Evolutionary conservation across 2,113 vertebrate genomes (phyloP).

Genomic region (Ctenodactylus gundi): DNA sequence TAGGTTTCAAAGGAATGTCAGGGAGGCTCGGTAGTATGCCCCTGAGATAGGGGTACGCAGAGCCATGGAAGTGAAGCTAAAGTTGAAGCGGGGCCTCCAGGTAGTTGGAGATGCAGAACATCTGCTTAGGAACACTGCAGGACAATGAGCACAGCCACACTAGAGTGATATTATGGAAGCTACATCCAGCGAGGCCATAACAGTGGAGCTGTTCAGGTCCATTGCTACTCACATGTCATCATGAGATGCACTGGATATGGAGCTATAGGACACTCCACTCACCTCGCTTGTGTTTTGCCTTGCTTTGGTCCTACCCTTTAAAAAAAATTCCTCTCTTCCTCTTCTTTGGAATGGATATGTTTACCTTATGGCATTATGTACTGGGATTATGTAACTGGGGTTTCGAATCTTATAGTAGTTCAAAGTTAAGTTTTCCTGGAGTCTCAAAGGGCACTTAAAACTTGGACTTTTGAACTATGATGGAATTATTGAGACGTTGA

Average conservation of each 20-base stretch:
- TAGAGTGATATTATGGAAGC: not conserved
- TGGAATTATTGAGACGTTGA: not conserved
- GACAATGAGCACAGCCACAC: not conserved
- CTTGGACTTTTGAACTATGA: not conserved
- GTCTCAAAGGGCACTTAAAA: not conserved
- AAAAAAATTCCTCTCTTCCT: not conserved
- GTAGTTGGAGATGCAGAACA: not conserved
- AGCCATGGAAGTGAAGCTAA: not conserved
- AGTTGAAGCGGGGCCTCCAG: not conserved
- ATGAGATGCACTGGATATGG: not conserved
- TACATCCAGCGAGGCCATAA: not conserved
- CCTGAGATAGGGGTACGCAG: not conserved
- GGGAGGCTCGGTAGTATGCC: not conserved
- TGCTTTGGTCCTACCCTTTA: not conserved
- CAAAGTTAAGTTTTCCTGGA: not conserved
- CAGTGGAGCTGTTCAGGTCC: not conserved
- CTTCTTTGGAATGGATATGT: not conserved
- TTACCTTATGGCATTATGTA: not conserved
- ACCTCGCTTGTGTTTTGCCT: not conserved
- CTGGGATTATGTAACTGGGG: not conserved
- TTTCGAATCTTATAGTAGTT: not conserved
- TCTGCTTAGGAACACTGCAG: not conserved
- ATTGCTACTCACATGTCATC: not conserved
- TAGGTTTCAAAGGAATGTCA: not conserved
- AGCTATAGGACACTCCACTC: not conserved